Conservation (phyloP, 2,113 vertebrate genomes). For the Albula goreensis region DNA sequence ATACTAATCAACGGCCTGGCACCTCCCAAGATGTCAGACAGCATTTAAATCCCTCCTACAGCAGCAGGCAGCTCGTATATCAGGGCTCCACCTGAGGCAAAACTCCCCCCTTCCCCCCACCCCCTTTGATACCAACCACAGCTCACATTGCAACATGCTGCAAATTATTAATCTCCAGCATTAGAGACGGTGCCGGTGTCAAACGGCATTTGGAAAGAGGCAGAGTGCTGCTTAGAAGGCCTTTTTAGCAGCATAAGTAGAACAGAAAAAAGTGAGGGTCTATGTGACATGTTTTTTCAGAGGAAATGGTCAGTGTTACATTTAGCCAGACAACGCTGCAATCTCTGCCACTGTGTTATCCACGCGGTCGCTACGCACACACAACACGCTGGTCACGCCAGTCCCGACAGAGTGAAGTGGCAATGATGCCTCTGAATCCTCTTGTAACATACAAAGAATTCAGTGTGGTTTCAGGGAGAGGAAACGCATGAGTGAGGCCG, state of each 20-base stretch:
- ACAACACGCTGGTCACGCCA: conserved; percentile 29
- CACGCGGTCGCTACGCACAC: conserved; percentile 40
- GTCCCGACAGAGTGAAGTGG: conserved; percentile 51
- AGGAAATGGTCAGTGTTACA: conserved; percentile 48
- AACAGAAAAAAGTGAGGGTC: conserved; percentile 37
- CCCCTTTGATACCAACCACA: conserved; percentile 25
- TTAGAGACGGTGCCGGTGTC: conserved; percentile 38
- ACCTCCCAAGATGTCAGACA: conserved; percentile 61
- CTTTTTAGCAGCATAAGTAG: conserved; percentile 36
- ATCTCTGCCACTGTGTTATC: conserved; percentile 48
- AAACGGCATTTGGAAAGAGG: conserved; percentile 22
- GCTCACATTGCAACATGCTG: conserved; percentile 46
- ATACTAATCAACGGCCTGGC: conserved; percentile 73
- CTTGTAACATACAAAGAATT: conserved; percentile 56
- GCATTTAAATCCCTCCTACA: conserved; percentile 59
- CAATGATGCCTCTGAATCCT: conserved; percentile 43
- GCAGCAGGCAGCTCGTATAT: conserved; percentile 41
- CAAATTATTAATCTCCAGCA: conserved; percentile 47
- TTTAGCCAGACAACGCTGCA: conserved; percentile 52
- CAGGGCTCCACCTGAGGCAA: conserved; percentile 34
- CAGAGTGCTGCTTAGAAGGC: conserved; percentile 31
- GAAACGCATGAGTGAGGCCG: conserved; percentile 51
- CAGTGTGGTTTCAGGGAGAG: conserved; percentile 47
- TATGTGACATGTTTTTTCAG: conserved; percentile 35
- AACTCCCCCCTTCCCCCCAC: not conserved